Evolutionary conservation across 1,140 invertebrate genomes (phyloP).

Genomic region (Tribolium castaneum): DNA sequence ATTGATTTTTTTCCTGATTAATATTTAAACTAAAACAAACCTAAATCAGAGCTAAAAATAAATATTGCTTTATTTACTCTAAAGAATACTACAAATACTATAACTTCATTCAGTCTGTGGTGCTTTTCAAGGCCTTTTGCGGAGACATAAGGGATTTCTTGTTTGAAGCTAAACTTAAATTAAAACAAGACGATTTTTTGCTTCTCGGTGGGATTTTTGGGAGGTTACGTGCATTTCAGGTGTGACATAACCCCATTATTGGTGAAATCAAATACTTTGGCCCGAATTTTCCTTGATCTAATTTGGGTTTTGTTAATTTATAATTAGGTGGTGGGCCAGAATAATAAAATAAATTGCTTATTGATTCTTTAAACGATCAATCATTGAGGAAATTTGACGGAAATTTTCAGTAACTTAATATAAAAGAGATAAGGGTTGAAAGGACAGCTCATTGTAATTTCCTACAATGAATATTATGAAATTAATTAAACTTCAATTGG

Average conservation of each 20-base stretch:
- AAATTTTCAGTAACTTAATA: slow-evolving; percentile 24
- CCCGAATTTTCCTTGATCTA: neutral
- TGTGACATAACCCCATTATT: neutral
- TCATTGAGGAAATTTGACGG: slow-evolving; percentile 6
- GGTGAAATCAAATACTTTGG: too few relatives aligned
- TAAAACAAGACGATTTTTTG: too few relatives aligned
- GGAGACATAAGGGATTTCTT: too few relatives aligned
- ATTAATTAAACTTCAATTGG: slow-evolving; percentile 29
- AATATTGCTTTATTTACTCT: too few relatives aligned
- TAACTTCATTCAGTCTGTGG: too few relatives aligned
- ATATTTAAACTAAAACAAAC: too few relatives aligned
- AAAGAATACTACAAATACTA: too few relatives aligned
- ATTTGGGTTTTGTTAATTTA: slow-evolving; percentile 16
- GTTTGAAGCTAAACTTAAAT: too few relatives aligned
- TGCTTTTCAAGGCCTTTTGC: too few relatives aligned
- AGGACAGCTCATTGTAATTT: slow-evolving; percentile 25
- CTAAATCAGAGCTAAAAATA: too few relatives aligned
- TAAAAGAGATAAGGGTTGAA: slow-evolving; percentile 25
- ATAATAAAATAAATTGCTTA: slow-evolving; percentile 32
- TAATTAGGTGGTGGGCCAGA: neutral
- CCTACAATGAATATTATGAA: slow-evolving; percentile 28
- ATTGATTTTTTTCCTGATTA: too few relatives aligned
- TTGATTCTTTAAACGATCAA: slow-evolving; percentile 33
- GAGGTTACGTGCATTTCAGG: neutral
- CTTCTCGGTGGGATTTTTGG: neutral